phyloP scores from a whole-genome alignment of 2,113 vertebrate species.

The Oryctolagus cuniculus region mOryCun1.1 NC_091440.1:129666001-129666500 shows the following conservation, averaged over 20 bases:
- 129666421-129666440: neutral
- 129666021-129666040: neutral
- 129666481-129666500: neutral
- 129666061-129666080: neutral
- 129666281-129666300: neutral
- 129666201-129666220: neutral
- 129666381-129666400: neutral
- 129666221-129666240: neutral
- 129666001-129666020: neutral
- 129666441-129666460: neutral
- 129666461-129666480: neutral
- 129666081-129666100: neutral
- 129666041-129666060: neutral
- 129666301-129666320: neutral
- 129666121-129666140: neutral
- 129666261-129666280: neutral
- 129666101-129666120: too few species aligned
- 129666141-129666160: neutral
- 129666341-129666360: too few species aligned
- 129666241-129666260: neutral
- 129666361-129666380: neutral
- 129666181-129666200: neutral
- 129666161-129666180: neutral
- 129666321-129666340: neutral
- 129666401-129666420: neutral